Evolutionary conservation across 2,888 invertebrate genomes (phyloP), one percentile per base, ranked within the genome.

Genomic region (Tenthredo scrophulariae): DNA sequence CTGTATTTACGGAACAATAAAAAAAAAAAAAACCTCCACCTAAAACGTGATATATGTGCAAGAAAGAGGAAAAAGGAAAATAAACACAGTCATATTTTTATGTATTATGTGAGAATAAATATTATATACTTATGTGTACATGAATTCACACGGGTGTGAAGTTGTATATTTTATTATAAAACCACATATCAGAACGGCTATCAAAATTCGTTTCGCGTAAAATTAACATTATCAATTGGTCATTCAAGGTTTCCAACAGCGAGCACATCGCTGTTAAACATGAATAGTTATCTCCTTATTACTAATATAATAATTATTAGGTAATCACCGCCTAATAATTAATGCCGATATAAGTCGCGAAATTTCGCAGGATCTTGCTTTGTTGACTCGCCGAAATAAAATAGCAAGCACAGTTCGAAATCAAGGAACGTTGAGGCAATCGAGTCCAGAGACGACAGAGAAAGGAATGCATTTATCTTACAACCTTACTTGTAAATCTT

Each of bases 191-290:
- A 37, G 6, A 77, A n/a, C 54, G 33, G 50, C 77, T 54, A 50
- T 50, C 77, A n/a, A 50, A 77, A 77, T 54, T 50, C 26, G 9
- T 18, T 18, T 26, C 54, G 29, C 15, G 33, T 77, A 6, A 50
- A 46, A 50, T 77, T 18, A 29, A 50, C 77, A 80, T 33, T 58
- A 37, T 80, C 62, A 58, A 80, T 80, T 62, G 62, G 22, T 80
- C 80, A 22, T 62, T 62, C 62, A 37, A 58, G 80, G 58, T 40
- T 62, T 80, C 26, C 18, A 18, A 77, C 15, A 10, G n/a, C 22
- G 15, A 37, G 37, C 29, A 67, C 22, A 40, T 74, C 13, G 13
- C 15, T 77, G 50, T 26, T 54, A 18, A 62, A 79, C 18, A 22
- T 40, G 37, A 80, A 80, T 40, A 62, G 15, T 29, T n/a, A 40